Evolutionary conservation across 2,113 vertebrate genomes (phyloP).

Genomic region (Sylvia atricapilla): DNA sequence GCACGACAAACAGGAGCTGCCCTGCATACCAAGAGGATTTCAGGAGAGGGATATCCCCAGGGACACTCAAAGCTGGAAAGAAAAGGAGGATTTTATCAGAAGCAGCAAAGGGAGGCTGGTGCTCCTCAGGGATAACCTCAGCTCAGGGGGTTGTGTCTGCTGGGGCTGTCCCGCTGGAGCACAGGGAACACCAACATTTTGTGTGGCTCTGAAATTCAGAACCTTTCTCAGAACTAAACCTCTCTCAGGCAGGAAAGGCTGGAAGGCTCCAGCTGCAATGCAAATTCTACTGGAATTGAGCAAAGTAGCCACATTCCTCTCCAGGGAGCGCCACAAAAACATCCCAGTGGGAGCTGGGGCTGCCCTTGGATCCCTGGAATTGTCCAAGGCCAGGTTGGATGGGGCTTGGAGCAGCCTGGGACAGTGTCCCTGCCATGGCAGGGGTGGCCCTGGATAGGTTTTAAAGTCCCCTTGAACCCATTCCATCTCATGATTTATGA

Average conservation of each 20-base stretch:
- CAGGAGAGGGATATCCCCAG: not conserved
- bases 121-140: not conserved
- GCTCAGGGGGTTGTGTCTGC: not conserved
- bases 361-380: not conserved
- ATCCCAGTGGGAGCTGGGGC: not conserved
- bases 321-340: not conserved
- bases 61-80: not conserved
- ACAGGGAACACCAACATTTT: not conserved
- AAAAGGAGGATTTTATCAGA: not conserved
- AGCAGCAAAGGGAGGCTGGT: not conserved
- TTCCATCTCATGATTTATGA: not conserved
- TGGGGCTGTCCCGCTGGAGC: not conserved
- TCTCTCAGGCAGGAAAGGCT: not conserved
- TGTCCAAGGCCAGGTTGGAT: fast-evolving
- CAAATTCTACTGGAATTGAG: not conserved
- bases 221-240: not conserved
- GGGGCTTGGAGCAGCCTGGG: not conserved
- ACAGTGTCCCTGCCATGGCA: not conserved
- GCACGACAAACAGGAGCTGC: fast-evolving
- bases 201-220: not conserved
- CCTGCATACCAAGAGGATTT: not conserved
- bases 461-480: not conserved
- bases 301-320: not conserved
- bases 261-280: not conserved
- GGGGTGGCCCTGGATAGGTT: fast-evolving